Conservation (phyloP, 92 coral and sea anemone genomes). For the Phenganax marumi region DNA sequence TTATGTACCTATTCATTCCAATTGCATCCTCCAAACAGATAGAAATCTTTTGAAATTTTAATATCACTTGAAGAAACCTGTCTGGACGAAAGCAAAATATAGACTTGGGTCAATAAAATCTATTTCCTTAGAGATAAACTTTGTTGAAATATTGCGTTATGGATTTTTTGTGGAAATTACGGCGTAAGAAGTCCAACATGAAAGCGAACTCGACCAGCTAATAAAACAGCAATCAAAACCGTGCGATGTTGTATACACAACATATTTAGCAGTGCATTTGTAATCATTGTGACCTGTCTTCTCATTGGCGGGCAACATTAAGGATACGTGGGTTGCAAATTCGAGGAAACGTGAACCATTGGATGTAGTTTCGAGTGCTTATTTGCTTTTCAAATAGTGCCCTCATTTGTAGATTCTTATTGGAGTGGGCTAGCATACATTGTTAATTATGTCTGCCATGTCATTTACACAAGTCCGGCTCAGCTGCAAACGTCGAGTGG, state of each 20-base stretch:
- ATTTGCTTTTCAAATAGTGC: conserved; percentile 2
- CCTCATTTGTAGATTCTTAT: neutral
- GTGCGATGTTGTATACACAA: neutral
- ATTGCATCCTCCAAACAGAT: no score
- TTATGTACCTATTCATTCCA: no score
- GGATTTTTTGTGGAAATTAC: neutral
- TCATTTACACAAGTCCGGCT: neutral
- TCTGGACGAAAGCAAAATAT: no score
- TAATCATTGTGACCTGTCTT: neutral
- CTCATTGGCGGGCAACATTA: neutral
- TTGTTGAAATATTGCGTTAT: neutral
- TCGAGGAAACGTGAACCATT: neutral
- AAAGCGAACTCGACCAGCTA: no score
- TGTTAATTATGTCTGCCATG: neutral
- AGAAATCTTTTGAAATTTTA: no score
- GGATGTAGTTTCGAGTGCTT: neutral
- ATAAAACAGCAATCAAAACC: neutral
- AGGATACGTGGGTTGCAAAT: neutral
- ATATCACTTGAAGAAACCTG: no score
- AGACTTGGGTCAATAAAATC: neutral
- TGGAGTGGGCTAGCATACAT: neutral
- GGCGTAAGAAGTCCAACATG: neutral
- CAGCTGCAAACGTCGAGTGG: neutral
- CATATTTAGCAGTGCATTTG: neutral
- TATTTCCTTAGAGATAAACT: neutral